Percentiles rank a stretch among this genome's conserved stretches.
phyloP scores from a whole-genome alignment of 1,140 invertebrate genomes.

The Phocides pigmalion region DNA sequence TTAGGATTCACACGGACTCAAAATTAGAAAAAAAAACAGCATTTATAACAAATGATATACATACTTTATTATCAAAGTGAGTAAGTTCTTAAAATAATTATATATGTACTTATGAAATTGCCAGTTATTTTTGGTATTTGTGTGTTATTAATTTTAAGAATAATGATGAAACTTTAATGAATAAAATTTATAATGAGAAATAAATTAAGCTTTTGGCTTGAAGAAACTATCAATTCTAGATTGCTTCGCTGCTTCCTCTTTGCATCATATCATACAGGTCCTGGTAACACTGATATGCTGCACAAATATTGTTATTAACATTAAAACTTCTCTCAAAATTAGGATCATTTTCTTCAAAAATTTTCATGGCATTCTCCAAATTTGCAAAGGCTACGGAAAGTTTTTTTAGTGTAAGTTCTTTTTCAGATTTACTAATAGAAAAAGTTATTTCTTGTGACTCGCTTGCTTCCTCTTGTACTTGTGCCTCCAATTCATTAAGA shows the following conservation, averaged over 20 bases:
- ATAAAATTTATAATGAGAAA: not conserved
- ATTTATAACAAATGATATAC: too few relatives aligned
- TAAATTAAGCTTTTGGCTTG: not conserved
- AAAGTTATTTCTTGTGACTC: too few relatives aligned
- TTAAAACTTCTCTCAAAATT: conserved; percentile 26
- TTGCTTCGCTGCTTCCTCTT: conserved; percentile 10
- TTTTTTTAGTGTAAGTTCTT: too few relatives aligned
- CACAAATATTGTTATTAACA: conserved; percentile 22
- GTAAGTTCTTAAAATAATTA: not conserved
- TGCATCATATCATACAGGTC: conserved; percentile 10
- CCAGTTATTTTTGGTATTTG: not conserved
- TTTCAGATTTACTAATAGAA: too few relatives aligned
- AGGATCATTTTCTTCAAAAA: conserved; percentile 20
- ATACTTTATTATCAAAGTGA: too few relatives aligned
- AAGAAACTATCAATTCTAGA: conserved; percentile 9
- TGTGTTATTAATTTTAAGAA: not conserved
- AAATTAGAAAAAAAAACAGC: too few relatives aligned
- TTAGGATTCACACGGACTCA: too few relatives aligned
- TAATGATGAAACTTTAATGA: not conserved
- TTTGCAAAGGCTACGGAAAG: conserved; percentile 16
- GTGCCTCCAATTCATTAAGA: too few relatives aligned
- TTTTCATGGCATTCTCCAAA: conserved; percentile 19
- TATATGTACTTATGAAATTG: not conserved
- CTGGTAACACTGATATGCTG: conserved; percentile 33
- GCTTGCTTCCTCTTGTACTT: too few relatives aligned